Percentiles rank a stretch among this genome's conserved stretches.
Evolutionary conservation across 2,113 vertebrate species (phyloP).

Genomic region (Danionella cerebrum): DNA sequence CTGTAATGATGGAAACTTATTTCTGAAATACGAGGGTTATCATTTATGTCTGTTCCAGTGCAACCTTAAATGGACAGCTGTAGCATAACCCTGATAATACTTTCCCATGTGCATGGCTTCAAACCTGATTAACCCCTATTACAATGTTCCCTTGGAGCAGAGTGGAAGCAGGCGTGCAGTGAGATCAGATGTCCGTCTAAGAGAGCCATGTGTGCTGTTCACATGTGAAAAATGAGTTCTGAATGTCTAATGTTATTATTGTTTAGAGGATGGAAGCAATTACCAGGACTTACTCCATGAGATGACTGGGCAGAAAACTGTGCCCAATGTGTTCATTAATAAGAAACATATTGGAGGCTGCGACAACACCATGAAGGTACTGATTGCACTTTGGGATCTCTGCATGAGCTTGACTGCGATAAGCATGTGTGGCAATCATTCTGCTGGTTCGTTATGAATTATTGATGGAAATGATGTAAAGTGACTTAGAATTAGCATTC

Average conservation of each 20-base stretch:
- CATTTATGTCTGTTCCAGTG: too few species aligned
- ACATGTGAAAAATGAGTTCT: not conserved
- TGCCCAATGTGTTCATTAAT: conserved; percentile 92
- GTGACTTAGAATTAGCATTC: too few species aligned
- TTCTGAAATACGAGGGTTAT: too few species aligned
- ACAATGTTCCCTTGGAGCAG: not conserved
- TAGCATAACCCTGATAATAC: not conserved
- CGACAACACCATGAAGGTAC: conserved; percentile 82
- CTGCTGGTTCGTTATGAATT: too few species aligned
- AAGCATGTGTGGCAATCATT: not conserved
- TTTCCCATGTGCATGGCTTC: not conserved
- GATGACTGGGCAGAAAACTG: conserved; percentile 84
- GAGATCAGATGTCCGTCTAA: not conserved
- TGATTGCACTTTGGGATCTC: not conserved
- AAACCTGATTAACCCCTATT: not conserved
- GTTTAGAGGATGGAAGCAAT: conserved; percentile 75
- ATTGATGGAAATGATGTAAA: too few species aligned
- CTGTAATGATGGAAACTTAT: too few species aligned
- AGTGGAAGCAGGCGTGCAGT: not conserved
- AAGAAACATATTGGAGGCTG: conserved; percentile 86
- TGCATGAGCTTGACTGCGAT: not conserved
- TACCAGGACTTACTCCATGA: conserved; percentile 81
- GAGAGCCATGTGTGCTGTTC: not conserved
- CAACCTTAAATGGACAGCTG: not conserved
- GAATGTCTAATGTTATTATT: not conserved